Evolutionary conservation across 37 sponge, comb jelly and placozoan species (phyloP), one percentile per base, ranked within the genome.

Genomic region (Haliclona indistincta): DNA sequence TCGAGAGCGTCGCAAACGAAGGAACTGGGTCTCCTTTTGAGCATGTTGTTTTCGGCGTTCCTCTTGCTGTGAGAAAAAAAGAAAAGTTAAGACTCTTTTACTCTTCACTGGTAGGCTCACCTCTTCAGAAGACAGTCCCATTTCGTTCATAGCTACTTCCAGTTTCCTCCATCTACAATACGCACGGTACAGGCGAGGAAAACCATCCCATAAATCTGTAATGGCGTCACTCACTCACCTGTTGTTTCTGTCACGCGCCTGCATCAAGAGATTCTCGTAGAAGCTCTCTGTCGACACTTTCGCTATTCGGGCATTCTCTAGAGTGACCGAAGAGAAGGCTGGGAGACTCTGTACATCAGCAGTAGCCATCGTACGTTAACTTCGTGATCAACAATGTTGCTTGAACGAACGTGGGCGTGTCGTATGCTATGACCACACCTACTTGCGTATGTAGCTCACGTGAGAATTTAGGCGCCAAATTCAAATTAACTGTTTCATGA

Each of bases 11-110:
- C 97, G 74, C 30, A 98, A 86, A 30, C 99, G 64, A 2, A 98
- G 86, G 73, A 98, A 98, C 61, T 98, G 89, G 0, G 99, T 98
- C 78, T 98, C 99, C 42, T 89, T 94, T 28, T 75, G 70, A 39
- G 97, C 94, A 54, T 90, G 94, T 29, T 67, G 80, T n/a, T 56
- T 38, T 20, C 97, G 58, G 35, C 88, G 80, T 43, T 89, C 94
- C 54, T 88, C 91, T 53, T 84, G 73, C 91, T 96, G 62, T 44
- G 26, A 4, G 43, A 37, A 23, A 40, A 22, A 30, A 8, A 25
- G 20, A 30, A 19, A 13, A 38, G 25, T n/a, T 10, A 37, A 10
- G 35, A 42, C 70, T 38, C 70, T 11, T 45, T 33, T 15, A 72
- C 52, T 49, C 52, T 49, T 17, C 17, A 17, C 52, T 17, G 17